Percentiles rank a stretch among this genome's conserved stretches.
Conservation (phyloP, 2,888 invertebrate genomes). For the Danaus chrysippus region DNA sequence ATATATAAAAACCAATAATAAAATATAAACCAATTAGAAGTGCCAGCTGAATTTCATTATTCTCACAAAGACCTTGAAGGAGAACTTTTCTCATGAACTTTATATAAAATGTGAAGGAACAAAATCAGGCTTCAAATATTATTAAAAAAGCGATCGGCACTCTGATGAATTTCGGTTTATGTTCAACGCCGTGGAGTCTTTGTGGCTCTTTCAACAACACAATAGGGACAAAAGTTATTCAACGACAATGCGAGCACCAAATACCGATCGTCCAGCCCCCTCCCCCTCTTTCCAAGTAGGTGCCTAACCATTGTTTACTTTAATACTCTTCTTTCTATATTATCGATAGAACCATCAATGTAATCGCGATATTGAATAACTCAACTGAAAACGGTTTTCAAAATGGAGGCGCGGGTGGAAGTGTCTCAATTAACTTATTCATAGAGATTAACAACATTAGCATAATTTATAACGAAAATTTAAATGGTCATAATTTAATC, state of each 20-base stretch:
- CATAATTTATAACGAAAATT: no score
- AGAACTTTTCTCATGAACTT: conserved; percentile 25
- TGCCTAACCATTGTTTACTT: conserved; percentile 75
- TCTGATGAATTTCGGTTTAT: conserved; percentile 78
- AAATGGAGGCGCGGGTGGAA: neutral
- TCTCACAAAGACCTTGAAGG: conserved; percentile 14
- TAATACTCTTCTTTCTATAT: conserved; percentile 74
- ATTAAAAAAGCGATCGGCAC: conserved; percentile 72
- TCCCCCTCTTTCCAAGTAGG: conserved; percentile 49
- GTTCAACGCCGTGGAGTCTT: conserved; percentile 72
- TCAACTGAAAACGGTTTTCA: conserved; percentile 33
- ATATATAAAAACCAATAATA: no score
- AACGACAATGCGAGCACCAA: conserved; percentile 79
- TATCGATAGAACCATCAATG: conserved; percentile 57
- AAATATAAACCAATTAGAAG: neutral
- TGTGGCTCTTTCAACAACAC: conserved; percentile 76
- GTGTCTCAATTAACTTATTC: neutral
- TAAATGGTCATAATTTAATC: no score
- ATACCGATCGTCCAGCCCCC: conserved; percentile 74
- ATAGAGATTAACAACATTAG: neutral
- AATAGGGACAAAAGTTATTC: conserved; percentile 80
- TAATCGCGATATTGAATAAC: conserved; percentile 58
- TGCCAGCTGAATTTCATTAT: conserved; percentile 10
- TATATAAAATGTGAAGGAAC: conserved; percentile 25
- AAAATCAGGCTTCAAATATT: conserved; percentile 51